These are phyloP conservation scores for Silurus aristotelis DNA, from an alignment of 2,797 vertebrate species.

Conservation along the genomic window DNA sequence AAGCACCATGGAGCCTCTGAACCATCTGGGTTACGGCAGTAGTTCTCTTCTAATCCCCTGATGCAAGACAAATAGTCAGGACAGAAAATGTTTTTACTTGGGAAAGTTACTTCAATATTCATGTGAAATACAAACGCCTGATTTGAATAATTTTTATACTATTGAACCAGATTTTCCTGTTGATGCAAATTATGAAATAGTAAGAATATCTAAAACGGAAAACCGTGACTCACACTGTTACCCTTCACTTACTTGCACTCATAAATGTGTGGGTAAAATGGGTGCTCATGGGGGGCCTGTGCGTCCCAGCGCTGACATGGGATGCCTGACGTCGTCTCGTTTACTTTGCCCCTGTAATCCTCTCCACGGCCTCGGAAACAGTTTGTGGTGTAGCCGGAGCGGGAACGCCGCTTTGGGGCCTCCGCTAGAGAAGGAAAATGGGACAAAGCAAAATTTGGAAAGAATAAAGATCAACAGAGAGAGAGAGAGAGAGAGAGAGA, in stretches of 20 bases:
- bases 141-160: not conserved
- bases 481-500: not conserved
- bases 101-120: not conserved
- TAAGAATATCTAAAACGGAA: not conserved
- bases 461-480: no score
- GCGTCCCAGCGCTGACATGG: conserved; percentile 91
- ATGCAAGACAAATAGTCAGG: not conserved
- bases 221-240: no score
- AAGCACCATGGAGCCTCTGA: conserved; percentile 98
- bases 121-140: not conserved
- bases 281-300: conserved; percentile 85
- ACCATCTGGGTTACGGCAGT: conserved; percentile 93
- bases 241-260: conserved; percentile 85
- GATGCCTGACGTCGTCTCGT: conserved; percentile 85
- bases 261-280: conserved; percentile 87
- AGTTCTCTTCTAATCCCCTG: conserved; percentile 93
- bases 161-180: not conserved
- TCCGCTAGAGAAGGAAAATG: conserved; percentile 68
- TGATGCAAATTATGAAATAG: not conserved
- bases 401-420: conserved; percentile 69
- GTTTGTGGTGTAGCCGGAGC: conserved; percentile 69
- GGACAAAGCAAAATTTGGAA: not conserved
- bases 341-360: conserved; percentile 86
- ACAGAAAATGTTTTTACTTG: not conserved
- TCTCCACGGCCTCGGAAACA: conserved; percentile 90